These are phyloP conservation scores for Eledona agricola DNA, from an alignment of 2,888 invertebrate genomes.

Conservation along the genomic window DNA sequence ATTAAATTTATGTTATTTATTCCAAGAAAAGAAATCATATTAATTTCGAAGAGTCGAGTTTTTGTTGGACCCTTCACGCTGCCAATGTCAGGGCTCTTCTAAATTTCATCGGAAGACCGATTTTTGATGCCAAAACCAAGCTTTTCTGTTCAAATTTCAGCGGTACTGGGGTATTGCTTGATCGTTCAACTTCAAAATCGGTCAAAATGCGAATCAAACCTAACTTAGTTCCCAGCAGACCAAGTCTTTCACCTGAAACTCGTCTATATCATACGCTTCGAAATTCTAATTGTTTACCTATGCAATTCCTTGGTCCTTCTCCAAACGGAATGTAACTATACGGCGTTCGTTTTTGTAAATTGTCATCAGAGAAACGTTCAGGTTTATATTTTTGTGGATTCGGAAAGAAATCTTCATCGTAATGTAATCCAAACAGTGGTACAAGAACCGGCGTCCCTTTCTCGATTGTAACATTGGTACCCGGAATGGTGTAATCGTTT, in stretches of 20 bases:
- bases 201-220: constrained; percentile 41
- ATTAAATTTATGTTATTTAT: no score
- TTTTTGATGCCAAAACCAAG: constrained; percentile 41
- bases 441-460: constrained; percentile 49
- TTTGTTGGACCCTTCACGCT: no score
- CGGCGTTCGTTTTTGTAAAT: constrained; percentile 39
- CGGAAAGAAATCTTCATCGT: constrained; percentile 50
- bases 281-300: no score
- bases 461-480: constrained; percentile 57
- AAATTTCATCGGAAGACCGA: constrained; percentile 44
- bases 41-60: no score
- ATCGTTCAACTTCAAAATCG: constrained; percentile 41
- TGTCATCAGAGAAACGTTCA: constrained; percentile 48
- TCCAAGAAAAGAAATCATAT: no score
- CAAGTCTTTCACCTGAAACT: constrained; percentile 48
- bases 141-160: constrained; percentile 43
- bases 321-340: constrained; percentile 51
- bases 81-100: constrained; percentile 8
- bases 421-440: constrained; percentile 47
- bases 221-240: constrained; percentile 40
- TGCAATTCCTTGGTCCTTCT: constrained; percentile 49
- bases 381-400: constrained; percentile 51
- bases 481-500: constrained; percentile 55
- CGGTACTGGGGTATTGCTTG: constrained; percentile 43
- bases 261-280: no score